phyloP scores from a whole-genome alignment of 2,797 vertebrate genomes.

The Cirrhinus molitorella region DNA sequence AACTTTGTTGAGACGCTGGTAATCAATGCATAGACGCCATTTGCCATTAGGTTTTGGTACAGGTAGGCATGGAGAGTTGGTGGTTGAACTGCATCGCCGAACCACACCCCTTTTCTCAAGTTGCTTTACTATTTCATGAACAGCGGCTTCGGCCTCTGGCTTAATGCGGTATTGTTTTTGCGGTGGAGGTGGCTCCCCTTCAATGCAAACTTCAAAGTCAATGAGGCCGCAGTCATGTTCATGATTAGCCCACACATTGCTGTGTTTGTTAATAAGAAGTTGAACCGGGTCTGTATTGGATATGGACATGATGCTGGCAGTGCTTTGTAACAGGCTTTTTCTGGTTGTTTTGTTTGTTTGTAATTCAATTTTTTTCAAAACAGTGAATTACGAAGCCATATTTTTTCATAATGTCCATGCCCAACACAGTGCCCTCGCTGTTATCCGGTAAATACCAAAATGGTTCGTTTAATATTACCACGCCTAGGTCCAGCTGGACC shows the following conservation, averaged over 20 bases:
- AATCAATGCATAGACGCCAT: background rate
- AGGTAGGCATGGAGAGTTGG: background rate
- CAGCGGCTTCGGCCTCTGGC: background rate
- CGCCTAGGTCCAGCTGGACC: background rate
- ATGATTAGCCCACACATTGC: background rate
- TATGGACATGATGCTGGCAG: constrained; percentile 19
- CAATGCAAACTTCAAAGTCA: constrained; percentile 8
- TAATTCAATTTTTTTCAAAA: background rate
- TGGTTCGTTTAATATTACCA: background rate
- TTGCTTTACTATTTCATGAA: background rate
- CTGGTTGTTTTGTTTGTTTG: background rate
- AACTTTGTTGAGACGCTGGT: background rate
- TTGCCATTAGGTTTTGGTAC: background rate
- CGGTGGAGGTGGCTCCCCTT: background rate
- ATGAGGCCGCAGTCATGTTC: constrained; percentile 3
- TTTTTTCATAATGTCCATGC: constrained; percentile 44
- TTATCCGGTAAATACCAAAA: constrained; percentile 47
- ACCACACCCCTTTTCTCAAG: background rate
- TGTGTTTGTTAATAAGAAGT: background rate
- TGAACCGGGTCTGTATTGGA: background rate
- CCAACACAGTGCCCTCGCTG: constrained; percentile 30
- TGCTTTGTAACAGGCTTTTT: too few species aligned
- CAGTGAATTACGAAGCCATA: constrained; percentile 30
- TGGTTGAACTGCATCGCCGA: background rate
- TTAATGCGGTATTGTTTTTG: constrained; percentile 30